These are phyloP conservation scores for Gobiocypris rarus DNA, from an alignment of 2,113 vertebrate species.

Conservation along the genomic window DNA sequence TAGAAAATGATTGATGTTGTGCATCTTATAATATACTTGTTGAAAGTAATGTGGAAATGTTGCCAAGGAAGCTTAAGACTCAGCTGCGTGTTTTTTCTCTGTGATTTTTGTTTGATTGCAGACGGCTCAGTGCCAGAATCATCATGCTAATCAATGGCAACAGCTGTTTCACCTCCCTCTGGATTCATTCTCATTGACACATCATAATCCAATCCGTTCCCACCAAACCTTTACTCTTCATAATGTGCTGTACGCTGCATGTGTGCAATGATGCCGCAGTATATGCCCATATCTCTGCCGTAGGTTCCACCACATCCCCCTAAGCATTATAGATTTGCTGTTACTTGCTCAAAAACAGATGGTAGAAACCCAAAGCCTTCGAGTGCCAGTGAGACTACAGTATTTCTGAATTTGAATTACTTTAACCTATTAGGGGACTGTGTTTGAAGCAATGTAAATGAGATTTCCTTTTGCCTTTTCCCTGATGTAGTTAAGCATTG, in stretches of 20 bases:
- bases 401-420: conserved; percentile 45
- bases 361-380: conserved; percentile 39
- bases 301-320: conserved; percentile 46
- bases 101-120: not conserved
- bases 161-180: conserved; percentile 26
- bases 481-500: conserved; percentile 33
- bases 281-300: conserved; percentile 42
- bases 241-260: not conserved
- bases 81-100: conserved; percentile 3
- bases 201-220: conserved; percentile 19
- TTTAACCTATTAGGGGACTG: conserved; percentile 19
- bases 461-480: conserved; percentile 31
- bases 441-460: conserved; percentile 43
- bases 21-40: conserved; percentile 9
- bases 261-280: not conserved
- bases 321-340: conserved; percentile 49
- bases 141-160: conserved; percentile 40
- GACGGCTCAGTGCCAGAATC: not conserved
- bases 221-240: conserved; percentile 2
- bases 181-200: conserved; percentile 26
- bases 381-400: conserved; percentile 38
- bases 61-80: conserved; percentile 26
- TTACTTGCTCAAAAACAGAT: conserved; percentile 60
- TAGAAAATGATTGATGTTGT: not conserved
- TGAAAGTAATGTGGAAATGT: not conserved